Percentiles rank a stretch among this genome's conserved stretches.
These are phyloP conservation scores for Takifugu ocellatus DNA, from an alignment of 2,797 vertebrate species.

Conservation along the genomic window DNA sequence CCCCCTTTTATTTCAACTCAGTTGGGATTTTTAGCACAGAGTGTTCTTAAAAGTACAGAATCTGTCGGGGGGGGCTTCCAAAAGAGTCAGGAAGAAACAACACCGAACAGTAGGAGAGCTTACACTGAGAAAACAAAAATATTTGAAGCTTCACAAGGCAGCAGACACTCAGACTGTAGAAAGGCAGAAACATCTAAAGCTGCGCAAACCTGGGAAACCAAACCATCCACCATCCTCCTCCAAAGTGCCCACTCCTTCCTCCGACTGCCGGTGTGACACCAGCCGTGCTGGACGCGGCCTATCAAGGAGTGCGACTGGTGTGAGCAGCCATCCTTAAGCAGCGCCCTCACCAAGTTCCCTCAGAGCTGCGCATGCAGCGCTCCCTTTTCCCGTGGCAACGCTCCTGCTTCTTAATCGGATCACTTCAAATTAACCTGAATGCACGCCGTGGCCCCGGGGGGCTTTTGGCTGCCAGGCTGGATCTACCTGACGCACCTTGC, in stretches of 20 bases:
- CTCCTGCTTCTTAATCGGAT: conserved; percentile 71
- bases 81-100: conserved; percentile 11
- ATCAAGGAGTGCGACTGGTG: conserved; percentile 41
- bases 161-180: conserved; percentile 8
- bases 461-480: conserved; percentile 60
- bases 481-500: conserved; percentile 73
- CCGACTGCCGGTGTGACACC: conserved; percentile 39
- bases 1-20: neutral
- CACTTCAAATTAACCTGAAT: conserved; percentile 78
- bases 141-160: conserved; percentile 4
- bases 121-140: conserved; percentile 2
- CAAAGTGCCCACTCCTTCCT: conserved; percentile 28
- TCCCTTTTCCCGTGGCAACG: conserved; percentile 54
- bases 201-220: neutral
- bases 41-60: conserved; percentile 20
- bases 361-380: conserved; percentile 34
- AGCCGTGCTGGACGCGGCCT: conserved; percentile 41
- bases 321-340: conserved; percentile 42
- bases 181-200: conserved; percentile 6
- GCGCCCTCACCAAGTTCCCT: conserved; percentile 33
- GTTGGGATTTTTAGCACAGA: neutral
- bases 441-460: conserved; percentile 37
- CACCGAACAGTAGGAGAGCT: conserved; percentile 3
- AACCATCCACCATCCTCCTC: conserved; percentile 19
- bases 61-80: conserved; percentile 9